Evolutionary conservation across 1,140 invertebrate genomes (phyloP), one percentile per base, ranked within the genome.

Genomic region (Monochamus saltuarius): DNA sequence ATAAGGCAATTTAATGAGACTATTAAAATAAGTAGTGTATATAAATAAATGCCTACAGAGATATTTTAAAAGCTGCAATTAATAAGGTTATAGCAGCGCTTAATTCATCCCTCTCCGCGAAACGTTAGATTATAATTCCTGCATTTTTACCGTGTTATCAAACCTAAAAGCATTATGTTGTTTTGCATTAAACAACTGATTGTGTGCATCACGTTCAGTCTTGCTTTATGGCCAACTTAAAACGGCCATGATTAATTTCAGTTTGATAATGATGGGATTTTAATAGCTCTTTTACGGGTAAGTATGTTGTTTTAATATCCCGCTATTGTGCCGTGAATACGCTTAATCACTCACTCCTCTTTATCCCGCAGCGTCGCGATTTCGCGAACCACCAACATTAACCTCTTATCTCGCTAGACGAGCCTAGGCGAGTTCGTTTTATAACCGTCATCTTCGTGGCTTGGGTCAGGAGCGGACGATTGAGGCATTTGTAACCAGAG

Each of bases 171-270:
- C 71, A 69, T 73, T 73, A 68, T 67, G 68, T 72, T 73, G 71
- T 73, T 67, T 67, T 71, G 71, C 71, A 71, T 73, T 71, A 71
- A 73, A 68, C 64, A 69, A 66, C 65, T 67, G 71, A 73, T 73
- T 73, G 65, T 62, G 60, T 59, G 61, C 69, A 64, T 67, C 67
- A 67, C 62, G 66, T 70, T 68, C 62, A 64, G 66, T 70, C 50
- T 72, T 67, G 53, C 35, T 61, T 62, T 62, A 56, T 56, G 35
- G 64, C 36, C 62, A 62, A 62, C 60, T 70, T 70, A 64, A 73
- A 60, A 64, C 57, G 59, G 56, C 42, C 67, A 63, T 73, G 71
- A 73, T 73, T 71, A 73, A 73, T 73, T 73, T 68, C 57, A 59
- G 50, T 42, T 59, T 62, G 71, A 73, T 73, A 73, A 59, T 59